Evolutionary conservation across 2,888 invertebrate genomes (phyloP).

Genomic region (Nudaria mundana): DNA sequence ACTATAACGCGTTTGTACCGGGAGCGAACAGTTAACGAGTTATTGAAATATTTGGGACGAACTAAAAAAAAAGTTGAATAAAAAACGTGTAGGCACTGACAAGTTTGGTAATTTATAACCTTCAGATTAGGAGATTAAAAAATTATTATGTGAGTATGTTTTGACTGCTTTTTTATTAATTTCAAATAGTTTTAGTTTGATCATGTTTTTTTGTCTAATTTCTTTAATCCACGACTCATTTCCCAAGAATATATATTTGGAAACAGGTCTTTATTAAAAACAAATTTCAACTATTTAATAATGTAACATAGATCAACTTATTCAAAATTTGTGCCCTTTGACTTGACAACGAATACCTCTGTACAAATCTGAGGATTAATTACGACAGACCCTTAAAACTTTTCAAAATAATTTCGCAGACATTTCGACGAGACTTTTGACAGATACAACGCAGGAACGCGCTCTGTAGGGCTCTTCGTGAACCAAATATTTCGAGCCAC

Average conservation of each 20-base stretch:
- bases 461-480: constrained; percentile 25
- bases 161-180: background rate
- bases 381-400: constrained; percentile 28
- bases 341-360: constrained; percentile 29
- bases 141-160: constrained; percentile 1
- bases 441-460: constrained; percentile 27
- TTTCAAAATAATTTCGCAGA: constrained; percentile 17
- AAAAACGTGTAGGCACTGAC: constrained; percentile 28
- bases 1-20: constrained; percentile 24
- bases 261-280: background rate
- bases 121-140: constrained; percentile 17
- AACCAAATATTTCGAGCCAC: constrained; percentile 34
- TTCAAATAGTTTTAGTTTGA: background rate
- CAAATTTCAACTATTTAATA: background rate
- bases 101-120: constrained; percentile 24
- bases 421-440: constrained; percentile 32
- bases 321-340: constrained; percentile 11
- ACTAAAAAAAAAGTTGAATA: constrained; percentile 19
- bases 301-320: background rate
- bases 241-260: too few relatives aligned
- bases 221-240: too few relatives aligned
- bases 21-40: constrained; percentile 32
- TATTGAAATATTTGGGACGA: constrained; percentile 33
- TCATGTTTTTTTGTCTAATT: too few relatives aligned
- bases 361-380: constrained; percentile 32